These are phyloP conservation scores for Balearica regulorum DNA, from an alignment of 2,797 vertebrate species.

Conservation along the genomic window DNA sequence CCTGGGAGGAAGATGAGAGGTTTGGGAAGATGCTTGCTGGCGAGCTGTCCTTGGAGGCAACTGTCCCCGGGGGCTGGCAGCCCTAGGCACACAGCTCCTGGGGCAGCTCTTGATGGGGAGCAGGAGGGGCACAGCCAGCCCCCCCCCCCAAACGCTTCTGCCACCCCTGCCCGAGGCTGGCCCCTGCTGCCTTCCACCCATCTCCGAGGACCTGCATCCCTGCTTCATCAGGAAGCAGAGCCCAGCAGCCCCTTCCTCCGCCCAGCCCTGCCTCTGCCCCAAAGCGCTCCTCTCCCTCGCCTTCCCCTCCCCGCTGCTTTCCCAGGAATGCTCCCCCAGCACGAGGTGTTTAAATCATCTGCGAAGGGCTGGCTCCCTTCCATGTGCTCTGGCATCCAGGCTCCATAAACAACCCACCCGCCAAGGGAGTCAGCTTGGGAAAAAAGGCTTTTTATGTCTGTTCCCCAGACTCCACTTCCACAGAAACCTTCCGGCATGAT, in stretches of 20 bases:
- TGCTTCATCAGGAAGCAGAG: rapidly evolving
- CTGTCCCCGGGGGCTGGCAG: background rate
- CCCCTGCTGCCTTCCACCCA: background rate
- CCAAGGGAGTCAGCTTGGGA: background rate
- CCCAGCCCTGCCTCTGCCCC: background rate
- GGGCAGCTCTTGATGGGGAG: background rate
- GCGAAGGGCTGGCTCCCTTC: constrained; percentile 33
- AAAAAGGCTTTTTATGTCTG: constrained; percentile 37
- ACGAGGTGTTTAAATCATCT: constrained; percentile 9
- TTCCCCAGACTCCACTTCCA: background rate
- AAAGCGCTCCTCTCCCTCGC: rapidly evolving
- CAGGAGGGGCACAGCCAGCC: background rate
- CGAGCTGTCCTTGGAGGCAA: background rate
- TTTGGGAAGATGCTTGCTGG: background rate
- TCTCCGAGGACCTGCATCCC: background rate
- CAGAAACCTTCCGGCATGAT: background rate
- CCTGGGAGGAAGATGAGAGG: background rate
- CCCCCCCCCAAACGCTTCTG: background rate
- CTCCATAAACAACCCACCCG: constrained; percentile 28
- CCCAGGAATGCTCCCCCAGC: background rate
- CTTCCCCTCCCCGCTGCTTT: background rate
- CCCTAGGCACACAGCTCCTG: background rate
- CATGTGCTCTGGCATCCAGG: constrained; percentile 17
- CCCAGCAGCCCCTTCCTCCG: background rate
- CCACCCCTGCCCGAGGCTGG: background rate